phyloP scores from a whole-genome alignment of 2,797 vertebrate genomes.

The Brachyrhaphis roseni region DNA sequence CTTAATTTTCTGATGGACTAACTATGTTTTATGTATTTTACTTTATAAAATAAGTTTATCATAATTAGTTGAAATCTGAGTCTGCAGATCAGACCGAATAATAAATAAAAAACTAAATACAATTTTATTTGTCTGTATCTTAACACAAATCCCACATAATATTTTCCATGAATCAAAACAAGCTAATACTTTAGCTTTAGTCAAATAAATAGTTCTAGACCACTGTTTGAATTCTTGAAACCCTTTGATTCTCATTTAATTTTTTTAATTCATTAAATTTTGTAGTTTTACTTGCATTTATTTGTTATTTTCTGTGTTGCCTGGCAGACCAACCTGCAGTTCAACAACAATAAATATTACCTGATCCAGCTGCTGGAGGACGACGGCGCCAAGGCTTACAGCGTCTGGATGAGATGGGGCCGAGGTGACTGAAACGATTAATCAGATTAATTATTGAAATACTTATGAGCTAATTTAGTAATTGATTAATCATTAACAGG shows the following conservation, averaged over 20 bases:
- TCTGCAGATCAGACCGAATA: not conserved
- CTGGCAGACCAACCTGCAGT: slow-evolving; percentile 89
- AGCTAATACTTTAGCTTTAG: not conserved
- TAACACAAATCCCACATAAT: not conserved
- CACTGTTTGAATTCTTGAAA: not conserved
- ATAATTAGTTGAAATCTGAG: not conserved
- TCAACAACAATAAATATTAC: slow-evolving; percentile 95
- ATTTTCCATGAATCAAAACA: not conserved
- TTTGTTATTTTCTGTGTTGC: not conserved
- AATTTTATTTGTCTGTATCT: not conserved
- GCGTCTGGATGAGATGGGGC: slow-evolving; percentile 93
- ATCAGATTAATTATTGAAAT: no score
- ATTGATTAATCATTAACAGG: no score
- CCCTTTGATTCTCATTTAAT: not conserved
- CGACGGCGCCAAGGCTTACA: slow-evolving; percentile 80
- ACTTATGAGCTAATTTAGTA: no score
- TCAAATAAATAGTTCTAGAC: not conserved
- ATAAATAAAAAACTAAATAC: not conserved
- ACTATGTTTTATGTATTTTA: not conserved
- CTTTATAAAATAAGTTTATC: not conserved
- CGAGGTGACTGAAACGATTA: slow-evolving; percentile 75
- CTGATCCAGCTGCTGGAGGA: slow-evolving; percentile 90
- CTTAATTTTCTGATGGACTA: no score
- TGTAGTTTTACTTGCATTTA: not conserved
- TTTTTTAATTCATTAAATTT: not conserved